Percentiles rank a stretch among this genome's conserved stretches.
Conservation (phyloP, 2,797 vertebrate genomes). For the Balearica regulorum region DNA sequence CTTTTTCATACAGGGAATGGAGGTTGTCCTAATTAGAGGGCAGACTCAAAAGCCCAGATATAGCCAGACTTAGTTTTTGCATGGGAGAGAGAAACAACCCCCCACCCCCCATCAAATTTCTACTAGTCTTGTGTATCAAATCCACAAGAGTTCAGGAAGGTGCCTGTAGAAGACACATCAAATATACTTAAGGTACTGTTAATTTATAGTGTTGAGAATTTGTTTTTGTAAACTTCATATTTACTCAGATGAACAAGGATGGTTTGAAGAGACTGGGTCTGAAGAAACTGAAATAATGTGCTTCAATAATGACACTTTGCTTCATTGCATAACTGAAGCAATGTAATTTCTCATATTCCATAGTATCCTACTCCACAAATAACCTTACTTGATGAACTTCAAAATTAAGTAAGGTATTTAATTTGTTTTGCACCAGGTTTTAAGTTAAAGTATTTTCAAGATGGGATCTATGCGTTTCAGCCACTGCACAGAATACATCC, state of each 20-base stretch:
- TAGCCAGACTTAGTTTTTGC: not conserved
- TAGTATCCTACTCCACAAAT: not conserved
- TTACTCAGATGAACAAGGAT: not conserved
- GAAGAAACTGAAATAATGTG: not conserved
- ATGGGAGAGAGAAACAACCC: not conserved
- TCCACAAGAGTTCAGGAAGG: not conserved
- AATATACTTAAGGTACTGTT: not conserved
- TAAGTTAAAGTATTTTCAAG: not conserved
- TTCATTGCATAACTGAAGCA: not conserved
- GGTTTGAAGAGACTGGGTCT: not conserved
- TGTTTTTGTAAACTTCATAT: not conserved
- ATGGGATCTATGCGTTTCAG: not conserved
- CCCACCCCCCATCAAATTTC: not conserved
- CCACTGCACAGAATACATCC: not conserved
- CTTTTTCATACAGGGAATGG: not conserved
- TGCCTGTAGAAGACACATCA: not conserved
- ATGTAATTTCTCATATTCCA: not conserved
- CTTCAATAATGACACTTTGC: not conserved
- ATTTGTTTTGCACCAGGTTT: not conserved
- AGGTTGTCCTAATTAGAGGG: not conserved
- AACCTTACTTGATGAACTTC: not conserved
- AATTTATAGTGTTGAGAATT: not conserved
- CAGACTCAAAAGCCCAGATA: not conserved
- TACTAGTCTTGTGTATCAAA: not conserved
- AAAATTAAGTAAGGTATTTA: not conserved